Evolutionary conservation across 2,797 vertebrate species (phyloP).

Genomic region (Eulemur mongoz): DNA sequence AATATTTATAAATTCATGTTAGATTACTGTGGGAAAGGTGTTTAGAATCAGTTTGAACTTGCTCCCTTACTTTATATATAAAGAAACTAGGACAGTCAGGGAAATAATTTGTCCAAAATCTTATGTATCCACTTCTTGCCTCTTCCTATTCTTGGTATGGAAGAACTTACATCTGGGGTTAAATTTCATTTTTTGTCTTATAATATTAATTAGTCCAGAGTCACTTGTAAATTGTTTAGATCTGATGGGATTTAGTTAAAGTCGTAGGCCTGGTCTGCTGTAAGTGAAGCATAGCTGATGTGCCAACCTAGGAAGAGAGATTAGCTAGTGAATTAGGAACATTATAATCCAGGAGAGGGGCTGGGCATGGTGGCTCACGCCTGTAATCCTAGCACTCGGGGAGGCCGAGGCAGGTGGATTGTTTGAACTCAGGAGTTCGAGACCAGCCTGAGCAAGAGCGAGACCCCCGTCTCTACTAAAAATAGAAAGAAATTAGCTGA

Average conservation of each 20-base stretch:
- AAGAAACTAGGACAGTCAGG: background rate
- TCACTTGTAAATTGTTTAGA: constrained; percentile 24
- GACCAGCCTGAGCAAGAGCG: too few species aligned
- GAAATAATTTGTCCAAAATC: constrained; percentile 3
- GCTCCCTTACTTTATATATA: background rate
- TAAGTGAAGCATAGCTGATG: background rate
- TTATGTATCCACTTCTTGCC: background rate
- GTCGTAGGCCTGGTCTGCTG: background rate
- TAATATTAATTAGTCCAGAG: constrained; percentile 9
- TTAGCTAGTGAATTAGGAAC: background rate
- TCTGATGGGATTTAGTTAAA: constrained; percentile 6
- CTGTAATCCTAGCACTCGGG: too few species aligned
- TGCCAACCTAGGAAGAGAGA: background rate
- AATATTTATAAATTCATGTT: constrained; percentile 22
- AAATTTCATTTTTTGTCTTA: background rate
- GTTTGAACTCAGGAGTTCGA: too few species aligned
- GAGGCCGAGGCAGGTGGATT: too few species aligned
- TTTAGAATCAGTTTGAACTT: constrained; percentile 39
- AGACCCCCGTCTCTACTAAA: too few species aligned
- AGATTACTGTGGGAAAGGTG: constrained; percentile 20
- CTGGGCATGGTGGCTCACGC: too few species aligned
- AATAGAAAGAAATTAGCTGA: too few species aligned
- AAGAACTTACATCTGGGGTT: constrained; percentile 23
- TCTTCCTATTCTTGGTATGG: constrained; percentile 23
- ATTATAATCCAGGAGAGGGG: background rate